Conservation (phyloP, 2,888 invertebrate species). For the Operophtera brumata region DNA sequence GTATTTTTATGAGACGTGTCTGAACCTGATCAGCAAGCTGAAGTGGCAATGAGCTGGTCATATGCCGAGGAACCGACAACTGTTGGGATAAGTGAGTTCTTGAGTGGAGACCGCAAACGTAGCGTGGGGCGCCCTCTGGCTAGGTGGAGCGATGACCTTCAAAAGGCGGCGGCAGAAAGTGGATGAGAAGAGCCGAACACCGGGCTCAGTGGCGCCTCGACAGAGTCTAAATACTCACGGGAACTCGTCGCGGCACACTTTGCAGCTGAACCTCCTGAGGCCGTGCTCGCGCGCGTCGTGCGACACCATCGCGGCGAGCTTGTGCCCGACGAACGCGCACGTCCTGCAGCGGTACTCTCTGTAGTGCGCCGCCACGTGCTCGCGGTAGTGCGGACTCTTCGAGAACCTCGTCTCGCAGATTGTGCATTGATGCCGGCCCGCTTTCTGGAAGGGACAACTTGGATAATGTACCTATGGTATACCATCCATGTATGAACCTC, state of each 20-base stretch:
- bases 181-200: too few species aligned
- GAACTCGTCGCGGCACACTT: slow-evolving; percentile 5
- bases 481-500: too few species aligned
- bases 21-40: too few species aligned
- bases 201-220: too few species aligned
- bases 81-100: too few species aligned
- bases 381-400: not conserved
- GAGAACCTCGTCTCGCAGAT: slow-evolving; percentile 9
- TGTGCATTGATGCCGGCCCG: slow-evolving; percentile 2
- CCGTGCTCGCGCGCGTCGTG: slow-evolving; percentile 15
- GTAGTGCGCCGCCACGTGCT: slow-evolving; percentile 10
- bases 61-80: too few species aligned
- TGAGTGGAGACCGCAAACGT: too few species aligned
- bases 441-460: slow-evolving; percentile 10
- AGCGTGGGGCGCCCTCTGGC: too few species aligned
- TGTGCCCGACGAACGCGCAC: slow-evolving; percentile 5
- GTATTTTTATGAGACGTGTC: too few species aligned
- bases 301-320: slow-evolving; percentile 10
- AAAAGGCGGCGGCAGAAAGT: too few species aligned
- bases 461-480: not conserved
- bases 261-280: slow-evolving; percentile 6
- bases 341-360: not conserved
- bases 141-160: not conserved
- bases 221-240: slow-evolving; percentile 8
- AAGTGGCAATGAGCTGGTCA: too few species aligned